Evolutionary conservation across 1,140 invertebrate genomes (phyloP).

Genomic region (Pogonognathellus flavescens): DNA sequence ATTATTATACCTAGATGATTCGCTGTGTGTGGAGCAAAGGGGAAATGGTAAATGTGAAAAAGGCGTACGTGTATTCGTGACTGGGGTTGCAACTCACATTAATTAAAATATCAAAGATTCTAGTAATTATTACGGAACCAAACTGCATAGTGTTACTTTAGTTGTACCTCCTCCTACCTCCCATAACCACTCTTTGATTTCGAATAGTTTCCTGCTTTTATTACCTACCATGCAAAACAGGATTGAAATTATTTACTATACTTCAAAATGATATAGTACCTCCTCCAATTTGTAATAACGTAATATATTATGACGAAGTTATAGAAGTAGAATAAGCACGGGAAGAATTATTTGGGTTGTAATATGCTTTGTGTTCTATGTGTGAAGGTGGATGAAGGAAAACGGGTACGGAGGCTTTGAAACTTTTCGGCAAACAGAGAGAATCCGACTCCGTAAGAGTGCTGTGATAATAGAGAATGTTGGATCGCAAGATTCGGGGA

Average conservation of each 20-base stretch:
- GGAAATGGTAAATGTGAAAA: slow-evolving; percentile 24
- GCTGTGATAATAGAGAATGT: slow-evolving; percentile 79
- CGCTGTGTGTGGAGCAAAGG: background rate
- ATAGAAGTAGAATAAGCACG: no score
- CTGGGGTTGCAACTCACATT: slow-evolving; percentile 24
- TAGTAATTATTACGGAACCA: no score
- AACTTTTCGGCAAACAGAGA: slow-evolving; percentile 54
- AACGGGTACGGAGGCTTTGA: slow-evolving; percentile 69
- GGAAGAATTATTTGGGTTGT: no score
- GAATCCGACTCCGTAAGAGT: slow-evolving; percentile 64
- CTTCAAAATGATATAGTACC: no score
- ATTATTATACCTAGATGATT: background rate
- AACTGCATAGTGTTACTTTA: no score
- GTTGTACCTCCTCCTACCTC: no score
- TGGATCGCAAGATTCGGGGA: slow-evolving; percentile 78
- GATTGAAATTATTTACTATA: no score
- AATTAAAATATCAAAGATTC: slow-evolving; percentile 33
- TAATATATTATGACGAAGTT: no score
- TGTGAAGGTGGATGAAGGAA: slow-evolving; percentile 75
- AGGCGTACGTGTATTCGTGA: slow-evolving; percentile 8
- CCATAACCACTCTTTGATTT: no score
- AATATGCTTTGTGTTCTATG: background rate
- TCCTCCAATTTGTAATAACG: no score
- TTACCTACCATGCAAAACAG: no score
- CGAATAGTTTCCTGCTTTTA: no score